Evolutionary conservation across 2,113 vertebrate species (phyloP), one percentile per base, ranked within the genome.

Genomic region (Rhinogobius similis): DNA sequence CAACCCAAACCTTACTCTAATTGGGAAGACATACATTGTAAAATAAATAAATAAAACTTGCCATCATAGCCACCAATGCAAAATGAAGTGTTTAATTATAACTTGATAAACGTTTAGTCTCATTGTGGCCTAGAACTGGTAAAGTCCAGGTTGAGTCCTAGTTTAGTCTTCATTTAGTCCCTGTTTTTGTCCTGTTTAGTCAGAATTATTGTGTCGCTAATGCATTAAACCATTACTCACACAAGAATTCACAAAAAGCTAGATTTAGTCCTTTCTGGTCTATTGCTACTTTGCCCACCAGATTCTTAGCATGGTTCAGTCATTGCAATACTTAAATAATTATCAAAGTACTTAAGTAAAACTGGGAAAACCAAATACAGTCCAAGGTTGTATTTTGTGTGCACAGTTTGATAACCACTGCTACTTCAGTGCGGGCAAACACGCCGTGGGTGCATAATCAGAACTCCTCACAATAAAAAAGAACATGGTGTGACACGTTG

Each of bases 401-500:
- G 55, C 24, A 58, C 55, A 58, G 55, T 29, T 58, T 14, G 55
- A 29, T 26, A 58, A 58, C 26, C 26, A 29, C 24, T 58, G 26
- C 55, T 58, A 26, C 26, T 8, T 29, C 13, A 29, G 26, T 18
- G 36, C 21, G 10, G 1, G 48, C 1, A 27, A 20, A 65, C 14
- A 72, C 32, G 63, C 20, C 67, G 61, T 62, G 13, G 20, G 10
- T 27, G 20, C 27, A 32, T 7, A 36, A 32, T 18, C 29, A 65
- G 68, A 73, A 63, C 52, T 75, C 55, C 46, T 26, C 21, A 44
- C 62, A 66, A 78, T 71, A 62, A 81, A 61, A 46, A 71, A 70
- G 43, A 62, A 63, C 41, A 79, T 72, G 76, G 78, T 44, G 71
- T 75, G 76, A 83, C 20, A 66, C 21, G 75, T 71, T 65, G 69